phyloP scores from a whole-genome alignment of 2,797 vertebrate genomes.

The Tauraco hartlaubi region DNA sequence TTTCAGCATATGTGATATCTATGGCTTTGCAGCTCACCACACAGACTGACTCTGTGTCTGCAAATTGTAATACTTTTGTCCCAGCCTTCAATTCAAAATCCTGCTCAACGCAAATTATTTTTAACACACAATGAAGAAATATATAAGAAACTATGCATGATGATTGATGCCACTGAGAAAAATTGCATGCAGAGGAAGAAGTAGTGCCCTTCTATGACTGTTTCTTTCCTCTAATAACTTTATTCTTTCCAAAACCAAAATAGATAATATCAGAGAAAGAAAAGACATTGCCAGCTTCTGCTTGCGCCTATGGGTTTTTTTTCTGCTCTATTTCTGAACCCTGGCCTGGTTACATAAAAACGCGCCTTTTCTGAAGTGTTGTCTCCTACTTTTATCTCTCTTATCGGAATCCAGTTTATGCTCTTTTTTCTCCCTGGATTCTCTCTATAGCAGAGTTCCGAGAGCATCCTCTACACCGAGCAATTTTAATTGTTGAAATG shows the following conservation, averaged over 20 bases:
- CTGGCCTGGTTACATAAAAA: background rate
- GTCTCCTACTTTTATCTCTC: background rate
- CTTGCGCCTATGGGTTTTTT: background rate
- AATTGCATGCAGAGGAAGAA: background rate
- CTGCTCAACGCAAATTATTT: background rate
- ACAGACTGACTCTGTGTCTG: background rate
- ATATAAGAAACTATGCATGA: background rate
- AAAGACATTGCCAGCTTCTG: background rate
- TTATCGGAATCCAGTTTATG: background rate
- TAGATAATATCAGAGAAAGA: background rate
- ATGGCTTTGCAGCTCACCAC: background rate
- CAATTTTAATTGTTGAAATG: background rate
- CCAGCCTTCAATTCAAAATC: background rate
- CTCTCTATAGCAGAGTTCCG: background rate
- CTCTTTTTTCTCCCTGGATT: background rate
- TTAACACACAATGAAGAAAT: background rate
- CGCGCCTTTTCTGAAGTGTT: background rate
- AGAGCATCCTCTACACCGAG: background rate
- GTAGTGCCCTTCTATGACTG: background rate
- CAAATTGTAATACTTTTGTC: background rate
- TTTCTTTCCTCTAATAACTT: background rate
- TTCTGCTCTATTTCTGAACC: background rate
- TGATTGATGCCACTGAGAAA: background rate
- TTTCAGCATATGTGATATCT: background rate
- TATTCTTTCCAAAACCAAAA: background rate